Conservation (phyloP, 2,888 invertebrate species). For the Trissonchulus latispiculum region DNA sequence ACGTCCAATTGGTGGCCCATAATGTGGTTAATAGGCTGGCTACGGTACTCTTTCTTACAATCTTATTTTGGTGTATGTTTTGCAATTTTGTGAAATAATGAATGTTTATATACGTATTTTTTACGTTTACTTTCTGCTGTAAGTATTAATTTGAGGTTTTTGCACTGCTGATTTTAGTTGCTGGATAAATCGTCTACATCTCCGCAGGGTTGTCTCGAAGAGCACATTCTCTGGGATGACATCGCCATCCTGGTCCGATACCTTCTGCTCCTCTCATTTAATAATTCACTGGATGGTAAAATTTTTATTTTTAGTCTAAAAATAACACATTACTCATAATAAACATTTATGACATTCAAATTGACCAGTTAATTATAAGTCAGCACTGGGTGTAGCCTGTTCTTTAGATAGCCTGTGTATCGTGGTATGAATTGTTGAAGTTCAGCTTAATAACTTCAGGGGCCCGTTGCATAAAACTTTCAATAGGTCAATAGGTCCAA, state of each 20-base stretch:
- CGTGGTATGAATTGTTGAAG: too few relatives aligned
- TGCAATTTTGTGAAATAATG: background rate
- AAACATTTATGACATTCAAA: too few relatives aligned
- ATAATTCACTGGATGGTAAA: conserved; percentile 76
- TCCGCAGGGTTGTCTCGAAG: conserved; percentile 74
- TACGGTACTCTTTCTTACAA: too few relatives aligned
- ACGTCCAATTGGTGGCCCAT: conserved; percentile 86
- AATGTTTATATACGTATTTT: too few relatives aligned
- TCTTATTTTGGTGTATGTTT: background rate
- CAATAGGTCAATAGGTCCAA: too few relatives aligned
- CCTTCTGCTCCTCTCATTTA: conserved; percentile 92
- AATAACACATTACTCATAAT: too few relatives aligned
- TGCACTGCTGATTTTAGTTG: conserved; percentile 46
- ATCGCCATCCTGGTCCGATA: conserved; percentile 91
- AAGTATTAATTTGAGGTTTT: background rate
- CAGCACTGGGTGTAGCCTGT: too few relatives aligned
- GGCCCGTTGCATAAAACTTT: too few relatives aligned
- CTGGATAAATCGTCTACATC: conserved; percentile 86
- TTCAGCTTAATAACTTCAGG: too few relatives aligned
- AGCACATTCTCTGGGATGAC: conserved; percentile 94
- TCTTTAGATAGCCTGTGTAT: too few relatives aligned
- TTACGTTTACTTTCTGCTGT: background rate
- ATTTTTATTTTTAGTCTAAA: conserved; percentile 33
- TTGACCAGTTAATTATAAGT: too few relatives aligned
- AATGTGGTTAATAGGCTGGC: conserved; percentile 86